phyloP scores from a whole-genome alignment of 2,113 vertebrate species.

The Alosa alosa region DNA sequence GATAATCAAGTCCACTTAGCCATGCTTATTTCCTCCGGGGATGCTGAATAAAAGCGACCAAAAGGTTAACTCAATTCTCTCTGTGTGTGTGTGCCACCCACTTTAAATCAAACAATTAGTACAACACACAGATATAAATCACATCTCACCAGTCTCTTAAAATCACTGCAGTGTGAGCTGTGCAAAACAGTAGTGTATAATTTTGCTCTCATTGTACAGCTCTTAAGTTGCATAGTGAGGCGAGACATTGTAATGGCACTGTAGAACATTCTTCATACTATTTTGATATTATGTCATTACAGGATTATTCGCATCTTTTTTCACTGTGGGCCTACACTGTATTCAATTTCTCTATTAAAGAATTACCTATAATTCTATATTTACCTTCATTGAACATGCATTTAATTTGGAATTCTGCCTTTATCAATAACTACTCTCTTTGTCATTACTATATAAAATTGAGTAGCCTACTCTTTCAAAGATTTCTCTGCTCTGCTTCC shows the following conservation, averaged over 20 bases:
- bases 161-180: background rate
- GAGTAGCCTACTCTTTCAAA: slow-evolving; percentile 4
- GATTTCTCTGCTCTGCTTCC: slow-evolving; percentile 31
- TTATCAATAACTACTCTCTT: background rate
- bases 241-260: background rate
- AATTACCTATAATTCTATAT: background rate
- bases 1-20: slow-evolving; percentile 3
- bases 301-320: background rate
- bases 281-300: background rate
- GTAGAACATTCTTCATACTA: background rate
- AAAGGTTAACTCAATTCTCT: slow-evolving; percentile 6
- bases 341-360: background rate
- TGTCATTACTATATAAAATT: background rate
- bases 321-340: background rate
- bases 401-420: background rate
- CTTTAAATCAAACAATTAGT: slow-evolving; percentile 19
- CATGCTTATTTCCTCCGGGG: background rate
- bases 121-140: slow-evolving; percentile 5
- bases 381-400: background rate
- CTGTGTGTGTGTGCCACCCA: background rate
- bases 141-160: background rate
- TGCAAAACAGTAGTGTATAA: background rate
- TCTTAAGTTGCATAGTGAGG: background rate
- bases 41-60: slow-evolving; percentile 8
- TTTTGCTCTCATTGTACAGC: background rate